Evolutionary conservation across 2,888 invertebrate genomes (phyloP).

Genomic region (Megalurothrips usitatus): DNA sequence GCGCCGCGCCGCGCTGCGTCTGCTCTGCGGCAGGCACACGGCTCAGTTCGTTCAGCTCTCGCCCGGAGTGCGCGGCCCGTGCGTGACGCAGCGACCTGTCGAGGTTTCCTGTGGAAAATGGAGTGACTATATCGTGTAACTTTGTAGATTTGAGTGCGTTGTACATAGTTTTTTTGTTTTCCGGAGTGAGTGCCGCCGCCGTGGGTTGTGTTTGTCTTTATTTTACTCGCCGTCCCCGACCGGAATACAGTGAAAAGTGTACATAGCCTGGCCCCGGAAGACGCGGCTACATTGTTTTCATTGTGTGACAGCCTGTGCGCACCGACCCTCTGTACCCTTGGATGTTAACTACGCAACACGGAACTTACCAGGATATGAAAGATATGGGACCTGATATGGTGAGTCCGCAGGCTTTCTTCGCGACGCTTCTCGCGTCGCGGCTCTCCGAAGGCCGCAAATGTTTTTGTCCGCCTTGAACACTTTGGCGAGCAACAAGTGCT

Average conservation of each 20-base stretch:
- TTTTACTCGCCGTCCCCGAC: no score
- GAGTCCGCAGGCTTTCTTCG: constrained; percentile 44
- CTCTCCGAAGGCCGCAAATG: background rate
- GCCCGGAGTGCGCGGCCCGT: constrained; percentile 29
- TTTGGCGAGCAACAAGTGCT: constrained; percentile 33
- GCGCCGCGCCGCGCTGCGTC: no score
- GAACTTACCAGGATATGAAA: constrained; percentile 58
- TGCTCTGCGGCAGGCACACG: background rate
- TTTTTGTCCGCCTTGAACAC: background rate
- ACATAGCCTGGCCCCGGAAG: constrained; percentile 6
- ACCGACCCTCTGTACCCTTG: background rate
- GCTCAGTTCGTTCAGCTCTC: constrained; percentile 27
- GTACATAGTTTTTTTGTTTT: constrained; percentile 34
- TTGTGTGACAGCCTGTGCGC: constrained; percentile 22
- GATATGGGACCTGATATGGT: constrained; percentile 80
- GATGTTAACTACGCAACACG: constrained; percentile 32
- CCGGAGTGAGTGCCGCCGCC: constrained; percentile 32
- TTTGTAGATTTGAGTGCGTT: constrained; percentile 33
- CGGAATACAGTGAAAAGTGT: constrained; percentile 23
- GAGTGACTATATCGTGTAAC: constrained; percentile 32
- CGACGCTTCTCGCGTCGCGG: background rate
- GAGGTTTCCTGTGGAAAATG: constrained; percentile 32
- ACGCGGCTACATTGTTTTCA: constrained; percentile 27
- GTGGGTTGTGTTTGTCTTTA: constrained; percentile 27
- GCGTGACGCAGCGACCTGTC: constrained; percentile 13